Percentiles rank a stretch among this genome's conserved stretches.
Evolutionary conservation across 2,888 invertebrate genomes (phyloP).

Genomic region (Drosophila algonquin): DNA sequence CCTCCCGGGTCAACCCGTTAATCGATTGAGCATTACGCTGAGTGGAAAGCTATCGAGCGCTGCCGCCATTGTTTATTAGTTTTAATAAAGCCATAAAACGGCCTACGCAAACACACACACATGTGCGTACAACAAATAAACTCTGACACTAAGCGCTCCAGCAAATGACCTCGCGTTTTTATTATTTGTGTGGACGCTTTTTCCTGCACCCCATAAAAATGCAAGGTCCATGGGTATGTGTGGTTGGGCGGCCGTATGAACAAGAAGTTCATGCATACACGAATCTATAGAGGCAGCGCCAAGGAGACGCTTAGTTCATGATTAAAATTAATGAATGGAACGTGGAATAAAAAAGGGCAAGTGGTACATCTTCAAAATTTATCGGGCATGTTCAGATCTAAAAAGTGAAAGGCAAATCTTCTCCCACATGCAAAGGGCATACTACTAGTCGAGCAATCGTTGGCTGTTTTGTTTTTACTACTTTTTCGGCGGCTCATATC

Average conservation of each 20-base stretch:
- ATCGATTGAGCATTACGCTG: slow-evolving; percentile 32
- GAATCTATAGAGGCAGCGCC: too few relatives aligned
- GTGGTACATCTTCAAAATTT: not conserved
- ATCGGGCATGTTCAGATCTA: not conserved
- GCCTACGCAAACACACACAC: slow-evolving; percentile 9
- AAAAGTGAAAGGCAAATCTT: not conserved
- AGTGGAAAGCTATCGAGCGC: slow-evolving; percentile 9
- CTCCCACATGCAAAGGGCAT: not conserved
- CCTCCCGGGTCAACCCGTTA: slow-evolving; percentile 2
- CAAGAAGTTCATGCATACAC: too few relatives aligned
- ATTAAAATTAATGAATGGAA: too few relatives aligned
- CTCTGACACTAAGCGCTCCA: slow-evolving; percentile 68
- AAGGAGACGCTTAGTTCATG: too few relatives aligned
- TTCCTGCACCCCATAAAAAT: slow-evolving; percentile 1
- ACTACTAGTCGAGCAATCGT: not conserved
- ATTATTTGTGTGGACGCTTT: slow-evolving; percentile 14
- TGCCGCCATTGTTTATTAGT: slow-evolving; percentile 62
- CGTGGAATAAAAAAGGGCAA: too few relatives aligned
- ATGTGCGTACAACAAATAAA: slow-evolving; percentile 56
- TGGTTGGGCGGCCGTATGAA: slow-evolving; percentile 5
- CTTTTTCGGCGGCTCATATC: slow-evolving; percentile 52
- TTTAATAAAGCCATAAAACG: slow-evolving; percentile 69
- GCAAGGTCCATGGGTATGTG: not conserved
- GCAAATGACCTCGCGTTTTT: slow-evolving; percentile 58
- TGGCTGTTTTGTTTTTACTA: slow-evolving; percentile 28